Conservation (phyloP, 2,888 invertebrate species). For the Rapana venosa region DNA sequence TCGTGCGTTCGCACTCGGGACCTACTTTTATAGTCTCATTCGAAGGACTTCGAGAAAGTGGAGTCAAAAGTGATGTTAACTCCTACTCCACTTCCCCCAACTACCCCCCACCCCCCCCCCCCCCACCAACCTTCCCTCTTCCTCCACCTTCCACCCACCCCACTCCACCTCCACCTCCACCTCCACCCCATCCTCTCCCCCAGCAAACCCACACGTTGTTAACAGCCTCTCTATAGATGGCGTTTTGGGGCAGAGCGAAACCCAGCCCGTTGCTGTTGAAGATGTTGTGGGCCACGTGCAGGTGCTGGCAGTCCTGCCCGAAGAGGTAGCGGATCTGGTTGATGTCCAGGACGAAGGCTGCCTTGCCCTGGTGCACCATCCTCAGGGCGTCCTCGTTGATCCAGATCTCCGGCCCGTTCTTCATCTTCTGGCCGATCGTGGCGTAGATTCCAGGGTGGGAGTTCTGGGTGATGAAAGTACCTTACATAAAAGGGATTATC, state of each 20-base stretch:
- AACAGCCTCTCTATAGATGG: slow-evolving; percentile 14
- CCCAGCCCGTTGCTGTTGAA: slow-evolving; percentile 37
- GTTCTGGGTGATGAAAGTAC: too few relatives aligned
- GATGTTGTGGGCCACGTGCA: slow-evolving; percentile 19
- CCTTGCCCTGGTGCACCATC: neutral
- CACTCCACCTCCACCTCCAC: too few relatives aligned
- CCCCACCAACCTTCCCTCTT: too few relatives aligned
- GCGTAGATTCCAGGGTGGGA: neutral
- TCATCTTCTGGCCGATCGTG: neutral
- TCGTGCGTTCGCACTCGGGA: too few relatives aligned
- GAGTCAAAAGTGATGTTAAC: too few relatives aligned
- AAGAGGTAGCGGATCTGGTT: slow-evolving; percentile 27
- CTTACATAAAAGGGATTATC: neutral
- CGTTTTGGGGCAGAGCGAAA: slow-evolving; percentile 26
- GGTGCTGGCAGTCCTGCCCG: slow-evolving; percentile 28
- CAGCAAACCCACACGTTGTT: slow-evolving; percentile 24
- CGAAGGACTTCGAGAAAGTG: too few relatives aligned
- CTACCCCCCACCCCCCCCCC: too few relatives aligned
- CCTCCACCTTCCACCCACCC: too few relatives aligned
- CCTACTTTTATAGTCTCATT: too few relatives aligned
- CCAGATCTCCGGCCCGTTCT: neutral
- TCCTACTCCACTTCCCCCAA: too few relatives aligned
- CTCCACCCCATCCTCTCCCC: too few relatives aligned
- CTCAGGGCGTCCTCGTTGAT: slow-evolving; percentile 14
- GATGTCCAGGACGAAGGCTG: slow-evolving; percentile 35